These are phyloP conservation scores for Bettongia penicillata DNA, from an alignment of 2,113 vertebrate genomes.

Conservation along the genomic window DNA sequence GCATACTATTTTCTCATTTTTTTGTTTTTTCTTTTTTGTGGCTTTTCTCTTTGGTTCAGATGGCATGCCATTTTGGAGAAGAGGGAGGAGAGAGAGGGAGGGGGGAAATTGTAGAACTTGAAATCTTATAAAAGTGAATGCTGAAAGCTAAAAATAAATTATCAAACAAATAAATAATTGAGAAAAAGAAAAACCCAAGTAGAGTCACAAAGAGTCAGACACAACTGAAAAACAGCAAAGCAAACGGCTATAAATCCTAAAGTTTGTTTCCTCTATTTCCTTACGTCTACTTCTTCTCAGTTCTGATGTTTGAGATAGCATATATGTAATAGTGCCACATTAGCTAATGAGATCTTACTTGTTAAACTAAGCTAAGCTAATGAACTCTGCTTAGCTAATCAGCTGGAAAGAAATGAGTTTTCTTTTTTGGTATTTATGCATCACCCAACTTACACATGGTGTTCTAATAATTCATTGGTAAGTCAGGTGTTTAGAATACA, in stretches of 20 bases:
- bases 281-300: not conserved
- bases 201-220: too few relatives aligned
- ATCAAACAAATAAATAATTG: too few relatives aligned
- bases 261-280: not conserved
- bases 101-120: too few relatives aligned
- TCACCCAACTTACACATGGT: not conserved
- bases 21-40: too few relatives aligned
- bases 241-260: not conserved
- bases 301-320: conserved; percentile 39
- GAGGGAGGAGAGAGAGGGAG: too few relatives aligned
- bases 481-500: not conserved
- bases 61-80: too few relatives aligned
- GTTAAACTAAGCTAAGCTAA: conserved; percentile 80
- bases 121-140: too few relatives aligned
- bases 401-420: not conserved
- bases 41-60: too few relatives aligned
- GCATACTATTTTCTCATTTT: too few relatives aligned
- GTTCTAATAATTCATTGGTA: not conserved
- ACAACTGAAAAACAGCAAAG: not conserved
- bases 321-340: conserved; percentile 49
- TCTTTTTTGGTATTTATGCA: not conserved
- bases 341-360: conserved; percentile 78
- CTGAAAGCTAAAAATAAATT: too few relatives aligned
- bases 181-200: not conserved
- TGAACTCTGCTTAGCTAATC: conserved; percentile 80